These are phyloP conservation scores for Mellilla xanthometata DNA, from an alignment of 2,888 invertebrate genomes.

Conservation along the genomic window DNA sequence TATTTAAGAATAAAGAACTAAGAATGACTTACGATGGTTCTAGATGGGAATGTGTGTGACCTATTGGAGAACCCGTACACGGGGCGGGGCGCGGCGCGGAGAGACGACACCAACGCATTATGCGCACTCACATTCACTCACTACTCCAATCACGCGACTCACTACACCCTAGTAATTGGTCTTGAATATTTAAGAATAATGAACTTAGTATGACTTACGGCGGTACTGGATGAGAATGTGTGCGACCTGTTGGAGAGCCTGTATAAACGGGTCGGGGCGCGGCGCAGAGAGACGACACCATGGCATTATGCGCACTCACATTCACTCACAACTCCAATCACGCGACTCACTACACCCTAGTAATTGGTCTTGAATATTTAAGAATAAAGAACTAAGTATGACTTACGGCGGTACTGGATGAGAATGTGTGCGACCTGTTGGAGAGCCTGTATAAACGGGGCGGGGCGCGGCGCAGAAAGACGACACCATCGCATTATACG, in stretches of 20 bases:
- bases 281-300: too few species aligned
- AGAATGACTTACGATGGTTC: slow-evolving; percentile 88
- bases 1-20: too few species aligned
- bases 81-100: slow-evolving; percentile 96
- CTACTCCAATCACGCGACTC: too few species aligned
- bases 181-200: too few species aligned
- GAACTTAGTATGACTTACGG: too few species aligned
- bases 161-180: too few species aligned
- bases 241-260: slow-evolving; percentile 94
- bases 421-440: slow-evolving; percentile 94
- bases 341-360: too few species aligned
- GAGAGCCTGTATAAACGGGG: slow-evolving; percentile 97
- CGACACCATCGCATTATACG: slow-evolving; percentile 93
- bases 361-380: too few species aligned
- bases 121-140: too few species aligned
- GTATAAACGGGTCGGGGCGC: slow-evolving; percentile 98
- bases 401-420: slow-evolving; percentile 89
- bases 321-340: too few species aligned
- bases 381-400: too few species aligned
- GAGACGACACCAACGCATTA: slow-evolving; percentile 93
- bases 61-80: slow-evolving; percentile 96
- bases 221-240: slow-evolving; percentile 93
- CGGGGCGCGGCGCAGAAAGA: slow-evolving; percentile 96
- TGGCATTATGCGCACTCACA: too few species aligned
- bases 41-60: slow-evolving; percentile 95